Conservation (phyloP, 2,797 vertebrate genomes). For the Cossypha heuglini region DNA sequence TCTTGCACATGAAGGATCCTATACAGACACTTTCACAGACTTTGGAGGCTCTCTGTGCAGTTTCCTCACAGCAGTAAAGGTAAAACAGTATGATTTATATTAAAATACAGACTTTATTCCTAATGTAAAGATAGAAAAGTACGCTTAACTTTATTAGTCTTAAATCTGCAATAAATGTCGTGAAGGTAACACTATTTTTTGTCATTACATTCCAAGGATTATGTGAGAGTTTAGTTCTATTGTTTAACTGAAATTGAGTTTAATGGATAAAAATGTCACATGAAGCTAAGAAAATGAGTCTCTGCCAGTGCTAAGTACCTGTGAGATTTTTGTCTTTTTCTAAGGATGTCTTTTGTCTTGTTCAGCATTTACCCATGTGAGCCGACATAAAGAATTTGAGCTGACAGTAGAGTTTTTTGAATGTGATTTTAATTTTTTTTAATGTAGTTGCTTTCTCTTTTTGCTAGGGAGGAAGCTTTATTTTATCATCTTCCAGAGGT, state of each 20-base stretch:
- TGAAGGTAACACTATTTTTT: background rate
- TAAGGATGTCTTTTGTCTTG: background rate
- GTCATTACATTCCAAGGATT: background rate
- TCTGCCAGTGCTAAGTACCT: background rate
- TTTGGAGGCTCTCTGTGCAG: constrained; percentile 81
- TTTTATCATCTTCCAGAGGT: constrained; percentile 84
- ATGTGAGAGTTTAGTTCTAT: background rate
- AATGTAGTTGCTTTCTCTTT: background rate
- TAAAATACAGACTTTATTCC: background rate
- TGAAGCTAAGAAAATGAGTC: background rate
- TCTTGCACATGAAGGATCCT: constrained; percentile 85
- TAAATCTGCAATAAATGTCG: background rate
- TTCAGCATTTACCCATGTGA: background rate
- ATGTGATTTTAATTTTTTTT: background rate
- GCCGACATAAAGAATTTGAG: background rate
- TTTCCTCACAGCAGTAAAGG: constrained; percentile 87
- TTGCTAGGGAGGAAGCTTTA: constrained; percentile 86
- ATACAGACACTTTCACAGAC: constrained; percentile 80
- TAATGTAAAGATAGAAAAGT: background rate
- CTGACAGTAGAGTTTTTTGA: background rate
- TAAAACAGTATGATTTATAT: constrained; percentile 34
- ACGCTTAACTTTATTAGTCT: background rate
- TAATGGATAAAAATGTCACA: background rate
- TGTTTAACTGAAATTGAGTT: background rate
- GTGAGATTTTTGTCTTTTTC: background rate